Base-by-base conservation (phyloP, 2,888 invertebrate species). In the Microchrysa polita region DNA sequence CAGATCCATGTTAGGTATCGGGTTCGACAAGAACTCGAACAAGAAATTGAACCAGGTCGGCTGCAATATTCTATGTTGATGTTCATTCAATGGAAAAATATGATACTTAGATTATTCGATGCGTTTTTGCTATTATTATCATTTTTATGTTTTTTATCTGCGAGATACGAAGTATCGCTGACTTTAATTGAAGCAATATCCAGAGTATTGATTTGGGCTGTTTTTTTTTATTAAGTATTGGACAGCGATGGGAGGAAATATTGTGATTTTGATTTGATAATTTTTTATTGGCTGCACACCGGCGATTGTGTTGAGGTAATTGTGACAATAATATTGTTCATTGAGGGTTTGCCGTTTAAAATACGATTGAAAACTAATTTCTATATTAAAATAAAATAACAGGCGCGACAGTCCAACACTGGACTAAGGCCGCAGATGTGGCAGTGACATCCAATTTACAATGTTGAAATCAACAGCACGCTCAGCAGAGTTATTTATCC, bases 91-190 rank as follows among this genome's bases (percentile, higher is more conserved):
- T 57, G 57, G 20, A 16, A 69, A 69, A 69, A 69, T 69, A 69
- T 69, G 69, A 69, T 69, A 69, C 69, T 34, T 20, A 57, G 40
- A 2, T 48, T 57, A 34, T 34, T 34, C 16, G 20, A 16, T 10
- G 55, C 40, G 55, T 69, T 69, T 69, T 72, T 44, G 34, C 53
- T 67, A 67, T 67, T 44, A 67, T 67, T 67, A 72, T 72, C 72
- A 27, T 60, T 60, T 23, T 22, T 22, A 71, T 57, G 57, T 5
- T 9, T 40, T 27, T 67, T 20, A 23, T 23, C 22, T 20, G 65
- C 34, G 52, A 53, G 27, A 52, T 34, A 34, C n/a, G 42, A 57
- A 14, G 67, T 52, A 23, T 22, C 18, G 55, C 34, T 40, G 34
- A 57, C 69, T 23, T 69, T 69, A 69, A 69, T 69, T 20, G 69